Percentiles rank a stretch among this genome's conserved stretches.
Conservation (phyloP, 2,113 vertebrate species). For the Isichthys henryi region DNA sequence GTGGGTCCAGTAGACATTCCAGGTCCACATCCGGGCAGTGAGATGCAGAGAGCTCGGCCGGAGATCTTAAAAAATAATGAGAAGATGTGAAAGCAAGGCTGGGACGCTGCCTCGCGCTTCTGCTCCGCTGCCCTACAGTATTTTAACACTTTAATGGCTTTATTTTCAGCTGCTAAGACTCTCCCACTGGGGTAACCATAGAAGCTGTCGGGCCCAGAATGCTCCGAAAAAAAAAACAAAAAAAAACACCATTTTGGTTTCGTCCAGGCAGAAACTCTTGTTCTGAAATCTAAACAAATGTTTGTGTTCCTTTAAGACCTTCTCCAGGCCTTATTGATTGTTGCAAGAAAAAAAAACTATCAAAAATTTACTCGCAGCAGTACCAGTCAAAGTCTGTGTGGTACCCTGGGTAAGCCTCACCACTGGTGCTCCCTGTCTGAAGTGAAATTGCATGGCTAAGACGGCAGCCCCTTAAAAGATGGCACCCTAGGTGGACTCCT, state of each 20-base stretch:
- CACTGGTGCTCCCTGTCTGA: neutral
- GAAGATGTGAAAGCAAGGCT: neutral
- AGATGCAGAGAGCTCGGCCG: neutral
- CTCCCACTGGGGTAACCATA: neutral
- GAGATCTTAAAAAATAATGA: neutral
- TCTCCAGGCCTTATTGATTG: neutral
- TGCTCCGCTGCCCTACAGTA: neutral
- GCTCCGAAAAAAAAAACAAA: conserved; percentile 14
- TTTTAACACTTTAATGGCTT: neutral
- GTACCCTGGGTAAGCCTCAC: neutral
- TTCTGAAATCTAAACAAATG: neutral
- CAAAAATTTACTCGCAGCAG: neutral
- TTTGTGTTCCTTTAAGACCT: neutral
- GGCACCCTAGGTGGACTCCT: neutral
- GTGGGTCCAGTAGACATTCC: neutral
- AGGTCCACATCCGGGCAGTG: neutral
- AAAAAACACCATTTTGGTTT: conserved; percentile 18
- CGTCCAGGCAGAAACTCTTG: conserved; percentile 35
- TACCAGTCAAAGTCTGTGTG: neutral
- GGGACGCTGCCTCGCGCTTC: neutral
- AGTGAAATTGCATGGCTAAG: neutral
- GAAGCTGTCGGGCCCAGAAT: conserved; percentile 34
- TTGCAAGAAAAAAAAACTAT: neutral
- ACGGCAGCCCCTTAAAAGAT: neutral
- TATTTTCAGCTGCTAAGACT: conserved; percentile 1